Evolutionary conservation across 2,888 invertebrate genomes (phyloP), one percentile per base, ranked within the genome.

Genomic region (Acheta domesticus): DNA sequence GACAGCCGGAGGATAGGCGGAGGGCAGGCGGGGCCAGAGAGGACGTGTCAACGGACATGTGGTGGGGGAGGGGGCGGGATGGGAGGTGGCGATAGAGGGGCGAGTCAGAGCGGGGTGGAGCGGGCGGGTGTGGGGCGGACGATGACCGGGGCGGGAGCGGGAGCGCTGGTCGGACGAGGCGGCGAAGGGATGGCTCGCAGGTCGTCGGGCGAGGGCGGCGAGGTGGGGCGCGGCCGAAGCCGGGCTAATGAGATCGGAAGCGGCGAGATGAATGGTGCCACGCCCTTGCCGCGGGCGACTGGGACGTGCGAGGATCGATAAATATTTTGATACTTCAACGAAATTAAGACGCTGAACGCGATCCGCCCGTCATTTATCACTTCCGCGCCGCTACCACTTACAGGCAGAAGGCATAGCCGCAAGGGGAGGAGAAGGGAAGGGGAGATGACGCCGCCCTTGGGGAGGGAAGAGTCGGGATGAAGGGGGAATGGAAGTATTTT

Each of bases 251-350:
- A 16, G 62, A 62, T 62, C n/a, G 62, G 62, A 62, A 62, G n/a
- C 62, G 14, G 62, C 62, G 62, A 62, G 62, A 62, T 62, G n/a
- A 62, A 62, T 62, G 16, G 62, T n/a, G 62, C 62, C 62, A 62
- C 62, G 62, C 62, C 62, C 62, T n/a, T 19, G n/a, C 62, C 16
- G n/a, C 8, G 16, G n/a, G 62, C 62, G 16, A 62, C 1, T 62
- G 11, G 62, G 14, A 62, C 62, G 62, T n/a, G 62, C 14, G 62
- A 62, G 16, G 14, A 62, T 62, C 62, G 62, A 62, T 62, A 62
- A 62, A 62, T 62, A 62, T 62, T 62, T 62, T 62, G 62, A 62
- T 62, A 62, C 62, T 62, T 62, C 16, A 62, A 62, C 62, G 62
- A n/a, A 62, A 62, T 62, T 62, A 62, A 62, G 62, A 62, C 62